A percentile compares a stretch with the other conserved stretches of the same genome.
phyloP scores from a whole-genome alignment of 2,113 vertebrate species.

The Protobothrops flavoviridis region DNA sequence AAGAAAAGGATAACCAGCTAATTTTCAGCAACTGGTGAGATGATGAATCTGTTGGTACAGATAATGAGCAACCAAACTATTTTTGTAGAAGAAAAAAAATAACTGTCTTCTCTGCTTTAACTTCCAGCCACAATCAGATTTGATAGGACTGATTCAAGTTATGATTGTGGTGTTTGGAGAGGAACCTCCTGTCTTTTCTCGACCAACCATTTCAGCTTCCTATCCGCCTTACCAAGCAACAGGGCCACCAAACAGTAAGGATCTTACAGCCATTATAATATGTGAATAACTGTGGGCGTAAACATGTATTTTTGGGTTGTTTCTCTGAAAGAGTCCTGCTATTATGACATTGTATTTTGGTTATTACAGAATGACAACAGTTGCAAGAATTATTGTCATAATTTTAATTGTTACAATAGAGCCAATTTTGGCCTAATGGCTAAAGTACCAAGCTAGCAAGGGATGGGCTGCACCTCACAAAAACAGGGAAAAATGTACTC shows the following conservation, averaged over 20 bases:
- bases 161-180: slow-evolving; percentile 99
- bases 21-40: background rate
- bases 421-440: background rate
- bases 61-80: background rate
- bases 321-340: background rate
- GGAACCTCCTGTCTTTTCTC: slow-evolving; percentile 96
- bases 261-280: background rate
- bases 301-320: background rate
- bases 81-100: background rate
- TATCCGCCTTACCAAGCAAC: slow-evolving; percentile 90
- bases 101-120: slow-evolving; percentile 25
- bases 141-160: slow-evolving; percentile 94
- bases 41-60: fast-evolving
- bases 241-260: slow-evolving; percentile 93
- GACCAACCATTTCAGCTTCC: slow-evolving; percentile 84
- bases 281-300: background rate
- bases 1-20: background rate
- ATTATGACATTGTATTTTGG: background rate
- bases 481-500: too few relatives aligned
- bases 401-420: background rate
- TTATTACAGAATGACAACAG: background rate
- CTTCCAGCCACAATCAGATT: slow-evolving; percentile 90
- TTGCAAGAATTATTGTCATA: background rate
- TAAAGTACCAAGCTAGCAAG: background rate
- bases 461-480: too few relatives aligned